Evolutionary conservation across 2,888 invertebrate species (phyloP), one percentile per base, ranked within the genome.

Genomic region (Caenorhabditis sulstoni): DNA sequence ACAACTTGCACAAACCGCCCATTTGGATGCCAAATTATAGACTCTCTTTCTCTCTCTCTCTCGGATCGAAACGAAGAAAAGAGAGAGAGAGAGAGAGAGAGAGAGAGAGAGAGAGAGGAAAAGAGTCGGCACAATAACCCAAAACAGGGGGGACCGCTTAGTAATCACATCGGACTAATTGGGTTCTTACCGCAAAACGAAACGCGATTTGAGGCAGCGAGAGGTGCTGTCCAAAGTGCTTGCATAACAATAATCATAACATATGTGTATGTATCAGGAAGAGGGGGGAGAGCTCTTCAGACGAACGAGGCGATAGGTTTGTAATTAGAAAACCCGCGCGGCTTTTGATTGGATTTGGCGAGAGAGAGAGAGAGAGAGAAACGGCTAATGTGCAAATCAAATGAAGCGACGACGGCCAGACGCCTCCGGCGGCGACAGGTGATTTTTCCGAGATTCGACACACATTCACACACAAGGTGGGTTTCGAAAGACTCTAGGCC

Each of bases 201-300:
- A 44, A 44, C 52, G 35, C 41, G 53, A 52, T 64, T 53, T 23
- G 64, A 64, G 41, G 50, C 47, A 35, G 49, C 18, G 22, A 29
- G 12, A 18, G 39, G 29, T 3, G 7, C 29, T 29, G n/a, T n/a
- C n/a, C n/a, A n/a, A n/a, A n/a, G n/a, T n/a, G 44, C 23, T 58
- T 57, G 49, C 67, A 66, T 67, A 67, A 67, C 58, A 66, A 49
- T 64, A 64, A 66, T 66, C 66, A 66, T 57, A 66, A 64, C 65
- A 65, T 65, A 65, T 65, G 65, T 53, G 64, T 59, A 7, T 7
- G 4, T 29, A 29, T 3, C 4, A 3, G 3, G 3, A 29, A 7
- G 7, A 29, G 29, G 7, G 29, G 29, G 22, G 44, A 37, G 29
- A 37, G 20, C 29, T 7, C 52, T 23, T 5, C 16, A n/a, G n/a